Percentiles rank a stretch among this genome's conserved stretches.
phyloP scores from a whole-genome alignment of 2,113 vertebrate genomes.

The Coptodon rendalli region DNA sequence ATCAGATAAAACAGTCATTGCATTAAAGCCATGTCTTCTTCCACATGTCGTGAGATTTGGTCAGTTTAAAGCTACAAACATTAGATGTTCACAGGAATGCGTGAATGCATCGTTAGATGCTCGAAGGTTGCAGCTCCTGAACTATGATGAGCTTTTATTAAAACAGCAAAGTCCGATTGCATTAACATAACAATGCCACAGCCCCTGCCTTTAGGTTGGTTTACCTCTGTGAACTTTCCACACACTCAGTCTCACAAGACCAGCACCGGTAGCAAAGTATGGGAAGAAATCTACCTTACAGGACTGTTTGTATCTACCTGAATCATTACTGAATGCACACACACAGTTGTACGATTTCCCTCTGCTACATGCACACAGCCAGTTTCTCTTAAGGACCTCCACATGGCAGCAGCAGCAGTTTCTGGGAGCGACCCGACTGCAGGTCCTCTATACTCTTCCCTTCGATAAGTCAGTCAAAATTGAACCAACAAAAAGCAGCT shows the following conservation, averaged over 20 bases:
- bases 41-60: not conserved
- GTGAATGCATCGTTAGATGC: not conserved
- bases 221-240: not conserved
- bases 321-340: not conserved
- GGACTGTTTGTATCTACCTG: not conserved
- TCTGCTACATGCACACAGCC: not conserved
- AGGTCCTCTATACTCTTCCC: not conserved
- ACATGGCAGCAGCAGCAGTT: not conserved
- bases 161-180: not conserved
- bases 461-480: not conserved
- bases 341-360: not conserved
- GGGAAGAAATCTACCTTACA: not conserved
- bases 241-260: not conserved
- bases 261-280: not conserved
- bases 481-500: conserved; percentile 29
- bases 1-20: rapidly evolving
- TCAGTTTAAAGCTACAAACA: not conserved
- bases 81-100: not conserved
- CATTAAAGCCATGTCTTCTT: not conserved
- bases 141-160: not conserved
- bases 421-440: not conserved
- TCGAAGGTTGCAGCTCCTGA: not conserved
- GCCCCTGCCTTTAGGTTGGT: not conserved
- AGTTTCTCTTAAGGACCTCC: conserved; percentile 23
- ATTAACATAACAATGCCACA: not conserved